These are phyloP conservation scores for Aegithalos caudatus DNA, from an alignment of 2,113 vertebrate species.

Conservation along the genomic window DNA sequence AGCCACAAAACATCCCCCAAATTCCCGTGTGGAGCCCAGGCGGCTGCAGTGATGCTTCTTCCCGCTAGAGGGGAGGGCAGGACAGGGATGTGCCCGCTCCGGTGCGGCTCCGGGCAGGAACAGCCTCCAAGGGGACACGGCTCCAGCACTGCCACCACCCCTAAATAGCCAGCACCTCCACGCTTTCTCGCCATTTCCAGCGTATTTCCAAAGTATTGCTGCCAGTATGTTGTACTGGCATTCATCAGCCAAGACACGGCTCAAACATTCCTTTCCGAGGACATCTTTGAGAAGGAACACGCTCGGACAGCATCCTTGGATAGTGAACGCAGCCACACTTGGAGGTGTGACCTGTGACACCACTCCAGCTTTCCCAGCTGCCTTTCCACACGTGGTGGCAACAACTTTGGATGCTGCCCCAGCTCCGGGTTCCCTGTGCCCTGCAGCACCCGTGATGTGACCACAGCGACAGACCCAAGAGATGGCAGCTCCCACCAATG, in stretches of 20 bases:
- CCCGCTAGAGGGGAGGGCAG: constrained; percentile 65
- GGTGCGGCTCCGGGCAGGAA: neutral
- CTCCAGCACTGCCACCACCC: neutral
- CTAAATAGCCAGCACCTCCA: neutral
- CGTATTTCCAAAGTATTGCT: neutral
- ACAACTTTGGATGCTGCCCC: neutral
- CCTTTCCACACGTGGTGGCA: accelerated
- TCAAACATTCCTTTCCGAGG: neutral
- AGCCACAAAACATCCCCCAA: neutral
- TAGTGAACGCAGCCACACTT: neutral
- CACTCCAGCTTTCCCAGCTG: neutral
- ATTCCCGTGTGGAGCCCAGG: accelerated
- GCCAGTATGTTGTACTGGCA: too few species aligned
- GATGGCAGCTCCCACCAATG: neutral
- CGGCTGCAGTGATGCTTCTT: neutral
- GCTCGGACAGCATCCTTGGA: neutral
- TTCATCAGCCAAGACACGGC: neutral
- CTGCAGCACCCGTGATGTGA: neutral
- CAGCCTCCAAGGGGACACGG: accelerated
- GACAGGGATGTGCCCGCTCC: neutral
- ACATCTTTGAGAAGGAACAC: neutral
- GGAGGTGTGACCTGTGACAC: neutral
- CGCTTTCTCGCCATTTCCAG: neutral
- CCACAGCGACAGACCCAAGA: neutral
- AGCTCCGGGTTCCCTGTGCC: neutral